Evolutionary conservation across 2,888 invertebrate species (phyloP).

Genomic region (Gryllus longicercus): DNA sequence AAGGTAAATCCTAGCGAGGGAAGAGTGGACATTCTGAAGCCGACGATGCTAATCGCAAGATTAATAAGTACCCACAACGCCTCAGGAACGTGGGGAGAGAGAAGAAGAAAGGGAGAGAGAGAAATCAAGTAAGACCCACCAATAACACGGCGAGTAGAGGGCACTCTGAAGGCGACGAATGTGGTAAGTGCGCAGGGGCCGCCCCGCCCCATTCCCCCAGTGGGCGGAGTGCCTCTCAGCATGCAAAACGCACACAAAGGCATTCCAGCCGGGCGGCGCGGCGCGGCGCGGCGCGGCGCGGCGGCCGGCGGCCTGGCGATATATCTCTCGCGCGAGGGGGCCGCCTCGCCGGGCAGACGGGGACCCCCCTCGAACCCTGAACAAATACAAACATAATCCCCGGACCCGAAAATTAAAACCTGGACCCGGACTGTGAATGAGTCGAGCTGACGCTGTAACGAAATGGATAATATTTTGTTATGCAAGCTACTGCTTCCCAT

Average conservation of each 20-base stretch:
- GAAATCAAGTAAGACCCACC: background rate
- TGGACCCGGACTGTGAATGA: conserved; percentile 1
- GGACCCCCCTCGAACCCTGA: conserved; percentile 4
- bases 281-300: background rate
- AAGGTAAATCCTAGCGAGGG: too few relatives aligned
- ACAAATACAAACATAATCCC: conserved; percentile 8
- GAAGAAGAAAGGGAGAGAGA: background rate
- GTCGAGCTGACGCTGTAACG: conserved; percentile 10
- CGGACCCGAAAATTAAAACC: conserved; percentile 5
- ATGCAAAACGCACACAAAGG: conserved; percentile 4
- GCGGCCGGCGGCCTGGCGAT: background rate
- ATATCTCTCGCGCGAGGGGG: background rate
- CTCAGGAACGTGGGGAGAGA: too few relatives aligned
- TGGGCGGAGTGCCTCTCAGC: background rate
- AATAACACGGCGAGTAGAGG: too few relatives aligned
- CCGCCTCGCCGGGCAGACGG: background rate
- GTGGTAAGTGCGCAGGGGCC: background rate
- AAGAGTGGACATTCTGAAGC: too few relatives aligned
- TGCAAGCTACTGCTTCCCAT: conserved; percentile 17
- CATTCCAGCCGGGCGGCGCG: background rate
- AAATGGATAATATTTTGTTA: conserved; percentile 17
- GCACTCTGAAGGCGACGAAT: too few relatives aligned
- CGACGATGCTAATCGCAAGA: too few relatives aligned
- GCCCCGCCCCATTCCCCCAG: background rate
- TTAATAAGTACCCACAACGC: too few relatives aligned